phyloP scores from a whole-genome alignment of 2,888 invertebrate genomes.

The Lithophane ornitopus region DNA sequence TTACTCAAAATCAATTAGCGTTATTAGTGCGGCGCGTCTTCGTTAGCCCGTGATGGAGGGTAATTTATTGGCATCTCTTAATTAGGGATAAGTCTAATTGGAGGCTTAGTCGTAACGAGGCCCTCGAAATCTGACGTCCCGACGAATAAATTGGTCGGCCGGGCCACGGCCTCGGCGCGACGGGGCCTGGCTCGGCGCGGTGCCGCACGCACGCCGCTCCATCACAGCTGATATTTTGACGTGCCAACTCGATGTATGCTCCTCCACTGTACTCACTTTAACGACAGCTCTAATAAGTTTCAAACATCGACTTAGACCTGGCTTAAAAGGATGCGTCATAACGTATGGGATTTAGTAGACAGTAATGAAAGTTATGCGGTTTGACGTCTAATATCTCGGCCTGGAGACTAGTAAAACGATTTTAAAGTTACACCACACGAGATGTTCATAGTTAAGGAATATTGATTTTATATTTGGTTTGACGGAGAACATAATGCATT shows the following conservation, averaged over 20 bases:
- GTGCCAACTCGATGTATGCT: constrained; percentile 80
- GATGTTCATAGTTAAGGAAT: constrained; percentile 73
- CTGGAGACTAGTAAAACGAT: constrained; percentile 63
- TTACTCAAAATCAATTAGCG: constrained; percentile 91
- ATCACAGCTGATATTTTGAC: constrained; percentile 85
- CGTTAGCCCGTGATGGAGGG: constrained; percentile 91
- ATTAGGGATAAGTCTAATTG: constrained; percentile 92
- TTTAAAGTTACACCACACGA: constrained; percentile 67
- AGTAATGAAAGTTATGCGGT: constrained; percentile 70
- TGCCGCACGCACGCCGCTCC: constrained; percentile 80
- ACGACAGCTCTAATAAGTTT: constrained; percentile 79
- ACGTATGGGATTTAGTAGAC: constrained; percentile 71
- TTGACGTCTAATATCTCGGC: constrained; percentile 55
- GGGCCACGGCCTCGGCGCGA: constrained; percentile 74
- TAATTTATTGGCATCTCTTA: constrained; percentile 92
- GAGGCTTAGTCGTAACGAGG: constrained; percentile 91
- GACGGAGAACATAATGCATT: constrained; percentile 69
- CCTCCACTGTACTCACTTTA: constrained; percentile 72
- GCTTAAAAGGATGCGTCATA: constrained; percentile 72
- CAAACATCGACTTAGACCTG: constrained; percentile 72
- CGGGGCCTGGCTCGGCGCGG: constrained; percentile 62
- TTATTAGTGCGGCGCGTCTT: constrained; percentile 91
- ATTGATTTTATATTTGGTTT: constrained; percentile 80
- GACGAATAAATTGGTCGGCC: constrained; percentile 89
- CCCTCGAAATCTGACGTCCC: constrained; percentile 91